A percentile compares a stretch with the other conserved stretches of the same genome.
These are phyloP conservation scores for Nomada fucata DNA, from an alignment of 2,888 invertebrate genomes.

Conservation along the genomic window DNA sequence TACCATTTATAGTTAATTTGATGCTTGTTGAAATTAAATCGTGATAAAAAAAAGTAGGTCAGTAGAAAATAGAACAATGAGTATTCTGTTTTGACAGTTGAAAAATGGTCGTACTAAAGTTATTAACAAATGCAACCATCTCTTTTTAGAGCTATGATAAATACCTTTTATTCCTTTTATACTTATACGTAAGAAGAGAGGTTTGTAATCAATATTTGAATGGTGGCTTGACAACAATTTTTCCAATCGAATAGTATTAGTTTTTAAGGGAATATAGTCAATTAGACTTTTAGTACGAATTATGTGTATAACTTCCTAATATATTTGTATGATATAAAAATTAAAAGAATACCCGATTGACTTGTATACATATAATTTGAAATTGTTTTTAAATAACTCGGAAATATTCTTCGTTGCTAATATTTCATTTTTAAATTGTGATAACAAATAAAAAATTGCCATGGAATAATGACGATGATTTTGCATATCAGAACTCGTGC, in stretches of 20 bases:
- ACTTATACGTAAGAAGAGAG: constrained; percentile 32
- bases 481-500: constrained; percentile 28
- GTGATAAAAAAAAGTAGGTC: constrained; percentile 1
- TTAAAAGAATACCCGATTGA: not conserved
- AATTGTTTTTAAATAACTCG: not conserved
- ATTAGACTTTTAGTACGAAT: constrained; percentile 69
- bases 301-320: not conserved
- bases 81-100: constrained; percentile 5
- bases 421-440: not conserved
- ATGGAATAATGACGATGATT: constrained; percentile 3
- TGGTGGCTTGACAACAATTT: constrained; percentile 71
- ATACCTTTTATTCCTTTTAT: constrained; percentile 23
- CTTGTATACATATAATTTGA: not conserved
- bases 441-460: not conserved
- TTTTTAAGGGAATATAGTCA: constrained; percentile 72
- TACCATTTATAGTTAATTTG: constrained; percentile 43
- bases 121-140: not conserved
- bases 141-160: not conserved
- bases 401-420: not conserved
- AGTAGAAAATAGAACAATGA: not conserved
- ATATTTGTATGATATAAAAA: constrained; percentile 12
- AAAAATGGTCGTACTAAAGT: not conserved
- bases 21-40: constrained; percentile 12
- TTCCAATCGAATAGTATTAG: constrained; percentile 74
- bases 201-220: constrained; percentile 42